These are phyloP conservation scores for Pongo abelii DNA, from an alignment of 2,113 vertebrate species.

Conservation along the genomic window DNA sequence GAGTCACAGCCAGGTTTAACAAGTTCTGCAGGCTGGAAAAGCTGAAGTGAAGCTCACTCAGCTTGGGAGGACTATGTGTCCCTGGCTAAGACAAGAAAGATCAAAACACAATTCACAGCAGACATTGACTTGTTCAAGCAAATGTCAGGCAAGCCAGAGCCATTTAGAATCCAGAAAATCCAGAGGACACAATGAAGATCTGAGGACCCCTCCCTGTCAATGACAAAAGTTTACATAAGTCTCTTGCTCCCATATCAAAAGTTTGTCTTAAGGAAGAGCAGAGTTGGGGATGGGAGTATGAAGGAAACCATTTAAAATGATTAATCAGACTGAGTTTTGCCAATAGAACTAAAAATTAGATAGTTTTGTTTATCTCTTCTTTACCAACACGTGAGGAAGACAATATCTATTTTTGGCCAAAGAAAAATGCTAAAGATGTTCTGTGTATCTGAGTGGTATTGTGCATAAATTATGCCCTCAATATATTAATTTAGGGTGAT, in stretches of 20 bases:
- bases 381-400: neutral
- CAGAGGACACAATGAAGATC: neutral
- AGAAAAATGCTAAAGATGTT: neutral
- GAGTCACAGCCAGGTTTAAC: neutral
- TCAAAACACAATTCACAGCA: neutral
- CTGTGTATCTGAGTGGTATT: neutral
- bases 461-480: neutral
- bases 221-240: neutral
- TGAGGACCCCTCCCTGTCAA: neutral
- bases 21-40: neutral
- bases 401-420: neutral
- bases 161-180: neutral
- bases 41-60: neutral
- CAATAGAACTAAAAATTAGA: neutral
- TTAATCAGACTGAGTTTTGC: neutral
- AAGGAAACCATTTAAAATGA: neutral
- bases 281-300: neutral
- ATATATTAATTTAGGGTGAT: neutral
- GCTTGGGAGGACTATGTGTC: neutral
- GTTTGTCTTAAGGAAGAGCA: neutral
- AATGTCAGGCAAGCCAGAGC: neutral
- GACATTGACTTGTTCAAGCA: neutral
- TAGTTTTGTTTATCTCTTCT: neutral
- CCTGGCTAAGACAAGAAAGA: neutral
- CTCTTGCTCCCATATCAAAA: neutral